Base-by-base conservation (phyloP, 2,888 invertebrate genomes). In the Cybosia mesomella region DNA sequence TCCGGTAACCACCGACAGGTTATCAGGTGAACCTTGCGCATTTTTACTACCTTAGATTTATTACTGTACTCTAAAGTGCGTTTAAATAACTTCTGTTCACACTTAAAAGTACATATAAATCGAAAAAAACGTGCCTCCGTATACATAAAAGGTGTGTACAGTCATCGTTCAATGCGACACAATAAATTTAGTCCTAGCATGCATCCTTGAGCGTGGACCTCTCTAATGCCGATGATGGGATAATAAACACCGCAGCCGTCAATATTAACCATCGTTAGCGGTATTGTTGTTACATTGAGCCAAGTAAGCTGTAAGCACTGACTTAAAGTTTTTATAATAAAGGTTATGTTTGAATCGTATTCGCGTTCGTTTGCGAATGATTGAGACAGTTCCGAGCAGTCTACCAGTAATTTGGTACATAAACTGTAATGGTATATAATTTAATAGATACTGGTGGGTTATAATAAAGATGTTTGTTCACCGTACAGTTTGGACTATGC, bases 161-260 rank as follows among this genome's bases (percentile, higher is more conserved):
- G 80, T 74, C 81, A 80, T n/a, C 78, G 80, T 80, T 76, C 65
- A 73, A 73, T 71, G 72, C 61, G 79, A 72, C 79, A 73, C 72
- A 72, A 81, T 80, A 79, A 76, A 78, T 74, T 65, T 66, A 58
- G 61, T 68, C 43, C 68, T 58, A 71, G 57, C 70, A 70, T 57
- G 66, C 75, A 80, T 80, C 87, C 87, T 87, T 86, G 87, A 84
- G 76, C 71, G 53, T 55, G 65, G 70, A 81, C 86, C 86, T 83
- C 82, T 87, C 87, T 87, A 87, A 87, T 83, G 64, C 75, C 80
- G 77, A 77, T 82, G 85, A 88, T 87, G 82, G 81, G 78, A 86
- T 82, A 82, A 84, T 79, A 77, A 70, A 75, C 71, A 80, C 68
- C 77, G 72, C 70, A 73, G 70, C 70, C 70, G 75, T 70, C 69